These are phyloP conservation scores for Oryzias celebensis DNA, from an alignment of 2,113 vertebrate species.

Conservation along the genomic window DNA sequence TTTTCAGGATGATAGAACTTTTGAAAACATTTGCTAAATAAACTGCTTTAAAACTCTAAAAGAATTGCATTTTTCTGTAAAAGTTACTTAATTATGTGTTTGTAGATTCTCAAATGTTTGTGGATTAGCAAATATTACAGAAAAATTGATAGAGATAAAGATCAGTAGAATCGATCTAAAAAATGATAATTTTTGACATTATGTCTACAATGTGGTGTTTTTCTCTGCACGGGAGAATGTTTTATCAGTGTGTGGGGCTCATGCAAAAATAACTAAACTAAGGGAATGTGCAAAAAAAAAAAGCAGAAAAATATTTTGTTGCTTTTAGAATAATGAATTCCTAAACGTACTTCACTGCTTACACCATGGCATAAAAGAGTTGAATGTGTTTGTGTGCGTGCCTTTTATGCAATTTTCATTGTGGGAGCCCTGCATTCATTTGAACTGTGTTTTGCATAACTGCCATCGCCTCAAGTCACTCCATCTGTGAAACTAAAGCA, in stretches of 20 bases:
- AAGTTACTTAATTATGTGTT: too few species aligned
- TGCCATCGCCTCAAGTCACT: slow-evolving; percentile 68
- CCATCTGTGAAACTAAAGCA: slow-evolving; percentile 71
- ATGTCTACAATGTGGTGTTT: background rate
- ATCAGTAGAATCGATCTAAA: too few species aligned
- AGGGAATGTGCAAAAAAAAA: slow-evolving; percentile 9
- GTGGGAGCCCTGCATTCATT: slow-evolving; percentile 60
- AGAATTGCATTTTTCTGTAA: too few species aligned
- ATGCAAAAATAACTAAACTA: slow-evolving; percentile 1
- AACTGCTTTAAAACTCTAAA: too few species aligned
- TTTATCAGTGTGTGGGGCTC: too few species aligned
- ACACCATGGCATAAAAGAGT: slow-evolving; percentile 21
- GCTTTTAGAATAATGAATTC: slow-evolving; percentile 50
- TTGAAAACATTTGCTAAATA: too few species aligned
- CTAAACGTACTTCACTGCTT: slow-evolving; percentile 32
- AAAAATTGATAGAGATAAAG: too few species aligned
- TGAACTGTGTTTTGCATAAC: slow-evolving; percentile 72
- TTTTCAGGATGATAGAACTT: too few species aligned
- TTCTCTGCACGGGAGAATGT: background rate
- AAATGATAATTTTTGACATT: too few species aligned
- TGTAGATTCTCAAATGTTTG: too few species aligned
- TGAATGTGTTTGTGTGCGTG: slow-evolving; percentile 33
- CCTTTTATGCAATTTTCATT: slow-evolving; percentile 59
- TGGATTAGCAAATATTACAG: too few species aligned
- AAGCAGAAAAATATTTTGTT: slow-evolving; percentile 9